Evolutionary conservation across 2,113 vertebrate genomes (phyloP).

Genomic region (Mirounga angustirostris): DNA sequence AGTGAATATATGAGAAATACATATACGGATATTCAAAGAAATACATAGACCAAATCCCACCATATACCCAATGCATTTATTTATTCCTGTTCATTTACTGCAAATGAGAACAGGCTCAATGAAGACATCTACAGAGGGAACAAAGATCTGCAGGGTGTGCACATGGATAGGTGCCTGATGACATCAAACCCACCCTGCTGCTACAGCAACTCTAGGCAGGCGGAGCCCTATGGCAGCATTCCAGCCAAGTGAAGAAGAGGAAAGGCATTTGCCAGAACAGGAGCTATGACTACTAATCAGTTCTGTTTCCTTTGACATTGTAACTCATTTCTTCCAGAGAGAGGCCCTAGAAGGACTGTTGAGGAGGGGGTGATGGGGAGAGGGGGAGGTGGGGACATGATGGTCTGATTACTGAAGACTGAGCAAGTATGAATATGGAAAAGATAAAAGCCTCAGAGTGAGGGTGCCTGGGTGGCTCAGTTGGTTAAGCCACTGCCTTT

Average conservation of each 20-base stretch:
- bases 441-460: neutral
- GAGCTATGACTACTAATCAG: neutral
- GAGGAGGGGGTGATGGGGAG: neutral
- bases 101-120: neutral
- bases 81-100: conserved; percentile 2
- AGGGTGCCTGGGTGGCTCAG: neutral
- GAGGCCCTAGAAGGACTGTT: neutral
- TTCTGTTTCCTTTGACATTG: neutral
- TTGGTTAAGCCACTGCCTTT: no score
- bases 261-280: neutral
- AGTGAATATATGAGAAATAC: conserved; percentile 10
- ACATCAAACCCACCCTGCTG: neutral
- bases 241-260: neutral
- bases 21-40: neutral
- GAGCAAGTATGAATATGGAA: neutral
- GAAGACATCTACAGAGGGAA: neutral
- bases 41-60: neutral
- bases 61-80: neutral
- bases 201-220: neutral
- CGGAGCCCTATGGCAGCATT: neutral
- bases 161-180: neutral
- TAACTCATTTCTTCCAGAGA: neutral
- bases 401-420: neutral
- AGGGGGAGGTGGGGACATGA: neutral
- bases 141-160: neutral